These are phyloP conservation scores for Diaprepes abbreviatus DNA, from an alignment of 2,888 invertebrate species.

Conservation along the genomic window DNA sequence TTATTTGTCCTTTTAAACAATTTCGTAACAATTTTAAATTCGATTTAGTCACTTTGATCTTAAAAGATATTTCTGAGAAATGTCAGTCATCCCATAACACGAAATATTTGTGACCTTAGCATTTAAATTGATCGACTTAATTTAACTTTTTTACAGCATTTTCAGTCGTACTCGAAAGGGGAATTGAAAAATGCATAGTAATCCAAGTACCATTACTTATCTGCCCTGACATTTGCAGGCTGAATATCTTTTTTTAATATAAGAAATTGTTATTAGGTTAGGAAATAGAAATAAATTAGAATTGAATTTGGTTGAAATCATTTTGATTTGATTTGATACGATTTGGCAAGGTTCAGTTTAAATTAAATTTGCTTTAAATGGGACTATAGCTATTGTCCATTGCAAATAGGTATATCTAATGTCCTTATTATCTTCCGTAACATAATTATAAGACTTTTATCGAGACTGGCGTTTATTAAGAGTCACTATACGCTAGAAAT, in stretches of 20 bases:
- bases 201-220: conserved; percentile 26
- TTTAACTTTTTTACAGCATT: conserved; percentile 30
- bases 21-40: conserved; percentile 2
- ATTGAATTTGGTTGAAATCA: not conserved
- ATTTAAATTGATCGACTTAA: conserved; percentile 29
- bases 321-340: not conserved
- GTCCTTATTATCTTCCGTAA: no score
- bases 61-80: conserved; percentile 22
- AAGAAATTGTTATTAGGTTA: conserved; percentile 18
- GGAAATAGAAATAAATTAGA: conserved; percentile 20
- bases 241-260: conserved; percentile 4
- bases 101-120: conserved; percentile 33
- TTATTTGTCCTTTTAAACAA: conserved; percentile 2
- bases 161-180: conserved; percentile 16
- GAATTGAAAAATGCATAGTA: conserved; percentile 26
- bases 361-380: conserved; percentile 12
- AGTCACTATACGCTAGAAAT: no score
- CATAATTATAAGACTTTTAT: no score
- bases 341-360: conserved; percentile 14
- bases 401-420: not conserved
- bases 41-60: conserved; percentile 11
- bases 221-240: conserved; percentile 30
- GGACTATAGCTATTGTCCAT: not conserved
- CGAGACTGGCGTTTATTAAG: no score
- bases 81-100: conserved; percentile 25